A percentile compares a stretch with the other conserved stretches of the same genome.
Conservation (phyloP, 2,797 vertebrate genomes). For the Fistularia commersonii region DNA sequence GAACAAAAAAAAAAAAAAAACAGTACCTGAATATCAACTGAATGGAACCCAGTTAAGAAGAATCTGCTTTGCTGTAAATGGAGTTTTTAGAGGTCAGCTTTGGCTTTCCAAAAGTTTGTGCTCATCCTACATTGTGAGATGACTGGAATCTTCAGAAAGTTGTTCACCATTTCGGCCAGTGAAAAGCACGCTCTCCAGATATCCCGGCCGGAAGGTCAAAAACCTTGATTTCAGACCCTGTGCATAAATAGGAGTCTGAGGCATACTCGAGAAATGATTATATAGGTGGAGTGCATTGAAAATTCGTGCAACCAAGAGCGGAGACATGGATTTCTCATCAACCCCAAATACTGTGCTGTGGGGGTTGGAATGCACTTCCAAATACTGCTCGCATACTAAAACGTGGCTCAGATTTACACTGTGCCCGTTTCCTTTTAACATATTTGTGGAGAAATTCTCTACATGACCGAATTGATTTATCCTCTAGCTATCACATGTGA, state of each 20-base stretch:
- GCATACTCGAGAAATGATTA: neutral
- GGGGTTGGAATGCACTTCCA: slow-evolving; percentile 12
- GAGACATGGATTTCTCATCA: slow-evolving; percentile 30
- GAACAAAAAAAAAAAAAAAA: no score
- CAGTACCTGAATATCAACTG: no score
- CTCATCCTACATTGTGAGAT: no score
- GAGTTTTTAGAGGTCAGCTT: no score
- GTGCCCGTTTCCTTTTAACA: slow-evolving; percentile 1
- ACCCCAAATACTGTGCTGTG: slow-evolving; percentile 2
- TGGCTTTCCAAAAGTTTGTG: no score
- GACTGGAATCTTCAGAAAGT: no score
- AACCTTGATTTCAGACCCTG: no score
- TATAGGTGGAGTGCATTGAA: slow-evolving; percentile 3
- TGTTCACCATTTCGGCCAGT: no score
- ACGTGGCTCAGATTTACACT: slow-evolving; percentile 4
- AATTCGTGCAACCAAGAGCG: slow-evolving; percentile 6
- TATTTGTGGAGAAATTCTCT: slow-evolving; percentile 19
- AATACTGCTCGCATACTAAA: slow-evolving; percentile 4
- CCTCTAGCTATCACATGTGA: slow-evolving; percentile 8
- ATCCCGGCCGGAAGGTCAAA: no score
- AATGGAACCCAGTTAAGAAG: no score
- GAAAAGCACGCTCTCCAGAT: no score
- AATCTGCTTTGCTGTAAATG: no score
- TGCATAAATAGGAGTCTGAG: neutral
- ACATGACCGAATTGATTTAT: slow-evolving; percentile 28